These are phyloP conservation scores for Anastrepha obliqua DNA, from an alignment of 1,140 invertebrate genomes.

Conservation along the genomic window DNA sequence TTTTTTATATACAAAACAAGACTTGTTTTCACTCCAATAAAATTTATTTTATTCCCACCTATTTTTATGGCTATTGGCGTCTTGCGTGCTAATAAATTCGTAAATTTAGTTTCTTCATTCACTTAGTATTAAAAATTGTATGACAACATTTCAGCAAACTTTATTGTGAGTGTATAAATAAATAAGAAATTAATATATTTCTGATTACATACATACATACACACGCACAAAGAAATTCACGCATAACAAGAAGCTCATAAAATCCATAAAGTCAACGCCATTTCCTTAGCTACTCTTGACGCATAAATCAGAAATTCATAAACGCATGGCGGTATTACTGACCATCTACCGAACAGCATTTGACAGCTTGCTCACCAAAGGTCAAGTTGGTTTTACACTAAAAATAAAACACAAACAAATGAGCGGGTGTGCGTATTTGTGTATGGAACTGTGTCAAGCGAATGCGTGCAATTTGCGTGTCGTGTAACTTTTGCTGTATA, in stretches of 20 bases:
- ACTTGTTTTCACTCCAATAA: too few relatives aligned
- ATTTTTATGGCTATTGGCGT: too few relatives aligned
- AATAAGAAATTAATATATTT: too few relatives aligned
- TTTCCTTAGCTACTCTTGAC: neutral
- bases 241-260: neutral
- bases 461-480: slow-evolving; percentile 18
- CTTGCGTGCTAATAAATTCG: too few relatives aligned
- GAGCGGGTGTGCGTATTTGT: too few relatives aligned
- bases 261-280: slow-evolving; percentile 2
- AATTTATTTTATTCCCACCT: too few relatives aligned
- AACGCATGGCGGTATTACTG: neutral
- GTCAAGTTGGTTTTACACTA: neutral
- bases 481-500: neutral
- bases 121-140: too few relatives aligned
- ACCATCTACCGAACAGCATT: neutral
- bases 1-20: too few relatives aligned
- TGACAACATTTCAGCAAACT: too few relatives aligned
- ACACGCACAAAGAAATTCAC: neutral
- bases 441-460: slow-evolving; percentile 7
- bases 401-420: neutral
- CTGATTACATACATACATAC: neutral
- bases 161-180: too few relatives aligned
- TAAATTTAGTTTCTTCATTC: too few relatives aligned
- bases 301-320: slow-evolving; percentile 38
- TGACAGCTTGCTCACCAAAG: neutral